Conservation (phyloP, 2,888 invertebrate genomes). For the Dyspetes luteomarginatus region DNA sequence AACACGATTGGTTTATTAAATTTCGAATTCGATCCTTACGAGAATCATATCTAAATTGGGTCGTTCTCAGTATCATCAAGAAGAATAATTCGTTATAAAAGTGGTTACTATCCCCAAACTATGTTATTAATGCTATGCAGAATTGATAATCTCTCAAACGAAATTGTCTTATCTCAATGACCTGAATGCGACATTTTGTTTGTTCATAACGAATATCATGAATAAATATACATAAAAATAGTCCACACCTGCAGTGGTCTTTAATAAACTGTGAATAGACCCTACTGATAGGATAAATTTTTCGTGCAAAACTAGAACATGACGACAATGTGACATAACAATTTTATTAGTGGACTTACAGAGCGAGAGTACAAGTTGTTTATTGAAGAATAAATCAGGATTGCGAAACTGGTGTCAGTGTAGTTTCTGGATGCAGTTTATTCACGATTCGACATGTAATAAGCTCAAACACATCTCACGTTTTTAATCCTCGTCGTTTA, state of each 20-base stretch:
- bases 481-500: slow-evolving; percentile 1
- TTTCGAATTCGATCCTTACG: neutral
- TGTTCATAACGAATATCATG: neutral
- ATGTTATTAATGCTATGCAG: neutral
- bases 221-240: neutral
- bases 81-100: too few relatives aligned
- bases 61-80: neutral
- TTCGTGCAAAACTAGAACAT: neutral
- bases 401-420: neutral
- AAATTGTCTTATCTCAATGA: neutral
- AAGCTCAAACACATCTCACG: neutral
- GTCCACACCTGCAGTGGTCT: too few relatives aligned
- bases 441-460: neutral
- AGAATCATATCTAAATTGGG: neutral
- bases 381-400: neutral
- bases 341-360: neutral
- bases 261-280: neutral
- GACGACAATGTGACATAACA: neutral
- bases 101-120: too few relatives aligned
- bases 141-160: neutral
- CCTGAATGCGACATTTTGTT: neutral
- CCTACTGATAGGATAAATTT: neutral
- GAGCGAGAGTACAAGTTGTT: neutral
- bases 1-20: neutral
- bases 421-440: neutral